phyloP scores from a whole-genome alignment of 2,888 invertebrate species.

The Escarpia spicata region DNA sequence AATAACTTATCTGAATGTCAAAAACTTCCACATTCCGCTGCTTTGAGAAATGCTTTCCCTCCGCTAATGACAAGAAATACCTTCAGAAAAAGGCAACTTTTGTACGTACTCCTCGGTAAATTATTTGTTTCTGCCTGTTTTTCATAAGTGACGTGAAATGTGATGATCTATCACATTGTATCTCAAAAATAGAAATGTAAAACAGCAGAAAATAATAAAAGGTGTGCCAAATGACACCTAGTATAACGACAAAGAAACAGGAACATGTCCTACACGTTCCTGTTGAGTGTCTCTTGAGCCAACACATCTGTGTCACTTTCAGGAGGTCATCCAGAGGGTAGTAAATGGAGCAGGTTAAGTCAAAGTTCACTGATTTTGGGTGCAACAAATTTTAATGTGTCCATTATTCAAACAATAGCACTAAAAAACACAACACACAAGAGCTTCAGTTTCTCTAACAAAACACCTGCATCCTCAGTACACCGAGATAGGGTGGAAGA shows the following conservation, averaged over 20 bases:
- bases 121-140: neutral
- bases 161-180: neutral
- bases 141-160: neutral
- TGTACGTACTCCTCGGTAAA: neutral
- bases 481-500: too few relatives aligned
- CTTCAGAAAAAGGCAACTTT: neutral
- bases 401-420: too few relatives aligned
- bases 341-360: neutral
- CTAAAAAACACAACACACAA: too few relatives aligned
- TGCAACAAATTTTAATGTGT: neutral
- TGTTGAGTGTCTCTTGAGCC: neutral
- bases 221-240: neutral
- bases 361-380: neutral
- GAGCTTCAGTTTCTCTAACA: too few relatives aligned
- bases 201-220: neutral
- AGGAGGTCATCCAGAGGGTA: neutral
- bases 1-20: neutral
- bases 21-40: neutral
- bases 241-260: neutral
- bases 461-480: too few relatives aligned
- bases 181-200: neutral
- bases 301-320: neutral
- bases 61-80: conserved; percentile 2
- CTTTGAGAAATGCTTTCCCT: neutral
- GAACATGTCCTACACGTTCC: neutral